Evolutionary conservation across 2,888 invertebrate species (phyloP).

Genomic region (Trachelus stipa): DNA sequence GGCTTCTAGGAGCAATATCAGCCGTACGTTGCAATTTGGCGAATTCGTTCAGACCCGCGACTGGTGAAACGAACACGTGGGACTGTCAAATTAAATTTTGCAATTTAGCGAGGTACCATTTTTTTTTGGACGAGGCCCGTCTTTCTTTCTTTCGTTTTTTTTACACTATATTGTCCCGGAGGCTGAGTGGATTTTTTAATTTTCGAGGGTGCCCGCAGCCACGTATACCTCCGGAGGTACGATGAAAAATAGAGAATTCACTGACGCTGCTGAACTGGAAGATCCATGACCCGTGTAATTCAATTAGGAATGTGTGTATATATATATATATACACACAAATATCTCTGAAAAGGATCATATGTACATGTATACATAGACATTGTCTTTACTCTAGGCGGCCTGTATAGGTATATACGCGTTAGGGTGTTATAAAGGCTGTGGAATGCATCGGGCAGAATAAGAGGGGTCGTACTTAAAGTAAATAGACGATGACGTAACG

Average conservation of each 20-base stretch:
- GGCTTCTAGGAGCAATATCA: not conserved
- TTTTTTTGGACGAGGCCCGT: not conserved
- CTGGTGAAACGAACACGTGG: not conserved
- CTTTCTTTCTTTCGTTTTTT: not conserved
- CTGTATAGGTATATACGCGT: not conserved
- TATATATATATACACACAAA: too few relatives aligned
- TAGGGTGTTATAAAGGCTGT: not conserved
- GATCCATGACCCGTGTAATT: conserved; percentile 17
- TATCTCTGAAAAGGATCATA: too few relatives aligned
- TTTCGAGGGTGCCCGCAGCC: not conserved
- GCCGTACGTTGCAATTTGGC: not conserved
- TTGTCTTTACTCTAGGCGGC: not conserved
- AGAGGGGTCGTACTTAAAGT: not conserved
- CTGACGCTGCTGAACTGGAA: conserved; percentile 17
- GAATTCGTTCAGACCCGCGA: not conserved
- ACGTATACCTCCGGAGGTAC: not conserved
- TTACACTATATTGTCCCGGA: not conserved
- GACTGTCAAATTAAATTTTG: not conserved
- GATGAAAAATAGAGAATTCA: conserved; percentile 15
- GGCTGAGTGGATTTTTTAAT: not conserved
- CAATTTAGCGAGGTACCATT: not conserved
- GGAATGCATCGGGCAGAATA: not conserved
- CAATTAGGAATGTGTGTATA: conserved; percentile 7
- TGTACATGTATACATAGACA: not conserved
- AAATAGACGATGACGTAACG: not conserved